A percentile compares a stretch with the other conserved stretches of the same genome.
phyloP scores from a whole-genome alignment of 2,113 vertebrate genomes.

The Microcebus jonahi region DNA sequence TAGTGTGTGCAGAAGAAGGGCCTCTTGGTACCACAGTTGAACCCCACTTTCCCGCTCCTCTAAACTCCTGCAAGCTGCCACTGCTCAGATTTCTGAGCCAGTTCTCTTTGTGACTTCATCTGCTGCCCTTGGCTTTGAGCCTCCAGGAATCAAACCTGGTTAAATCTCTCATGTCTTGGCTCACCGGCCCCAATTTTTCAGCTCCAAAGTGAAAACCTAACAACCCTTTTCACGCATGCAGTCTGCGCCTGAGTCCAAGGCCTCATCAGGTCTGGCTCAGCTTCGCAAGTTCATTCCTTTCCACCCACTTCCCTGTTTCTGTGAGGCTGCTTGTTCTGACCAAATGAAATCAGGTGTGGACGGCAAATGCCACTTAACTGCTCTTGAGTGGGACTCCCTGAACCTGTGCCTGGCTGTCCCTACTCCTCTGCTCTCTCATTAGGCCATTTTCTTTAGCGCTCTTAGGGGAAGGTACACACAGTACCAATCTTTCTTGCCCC shows the following conservation, averaged over 20 bases:
- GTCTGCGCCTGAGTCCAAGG: not conserved
- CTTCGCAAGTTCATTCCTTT: not conserved
- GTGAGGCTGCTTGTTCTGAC: not conserved
- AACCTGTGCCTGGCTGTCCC: not conserved
- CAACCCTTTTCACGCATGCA: not conserved
- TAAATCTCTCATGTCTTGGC: not conserved
- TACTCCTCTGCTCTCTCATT: not conserved
- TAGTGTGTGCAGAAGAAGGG: not conserved
- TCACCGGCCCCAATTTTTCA: not conserved
- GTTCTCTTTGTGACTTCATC: not conserved
- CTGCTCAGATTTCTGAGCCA: not conserved
- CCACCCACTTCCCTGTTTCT: not conserved
- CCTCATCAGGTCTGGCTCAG: not conserved
- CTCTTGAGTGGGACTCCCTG: not conserved
- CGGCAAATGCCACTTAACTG: not conserved
- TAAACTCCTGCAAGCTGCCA: not conserved
- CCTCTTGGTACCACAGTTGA: not conserved
- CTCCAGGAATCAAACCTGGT: not conserved
- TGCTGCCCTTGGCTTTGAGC: not conserved
- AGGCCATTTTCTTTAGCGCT: not conserved
- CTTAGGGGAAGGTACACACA: not conserved
- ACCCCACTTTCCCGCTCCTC: not conserved
- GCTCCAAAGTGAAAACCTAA: not conserved
- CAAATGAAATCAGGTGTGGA: not conserved
- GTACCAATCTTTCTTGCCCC: not conserved